phyloP scores from a whole-genome alignment of 1,140 invertebrate genomes.

The Andrena cerasifolii region DNA sequence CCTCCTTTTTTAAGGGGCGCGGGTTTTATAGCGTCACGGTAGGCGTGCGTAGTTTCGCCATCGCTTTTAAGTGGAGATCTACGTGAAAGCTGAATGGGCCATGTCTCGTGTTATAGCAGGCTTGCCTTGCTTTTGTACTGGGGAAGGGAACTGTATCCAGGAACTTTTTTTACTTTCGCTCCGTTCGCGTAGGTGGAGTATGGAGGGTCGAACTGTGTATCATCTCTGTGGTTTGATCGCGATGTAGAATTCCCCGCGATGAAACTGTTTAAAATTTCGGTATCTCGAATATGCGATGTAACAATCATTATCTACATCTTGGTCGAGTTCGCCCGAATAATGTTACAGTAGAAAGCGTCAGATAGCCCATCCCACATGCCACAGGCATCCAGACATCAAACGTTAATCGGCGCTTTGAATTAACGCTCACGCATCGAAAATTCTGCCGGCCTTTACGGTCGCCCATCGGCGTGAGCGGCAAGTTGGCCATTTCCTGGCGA shows the following conservation, averaged over 20 bases:
- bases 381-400: too few species aligned
- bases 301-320: too few species aligned
- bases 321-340: too few species aligned
- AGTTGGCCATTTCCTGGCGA: neutral
- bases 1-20: conserved; percentile 15
- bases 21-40: neutral
- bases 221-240: too few species aligned
- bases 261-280: too few species aligned
- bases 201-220: neutral
- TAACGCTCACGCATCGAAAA: too few species aligned
- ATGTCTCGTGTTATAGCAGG: neutral
- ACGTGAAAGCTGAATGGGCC: neutral
- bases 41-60: neutral
- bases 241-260: too few species aligned
- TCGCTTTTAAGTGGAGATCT: neutral
- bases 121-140: neutral
- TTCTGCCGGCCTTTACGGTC: too few species aligned
- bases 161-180: neutral
- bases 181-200: neutral
- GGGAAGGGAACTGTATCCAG: neutral
- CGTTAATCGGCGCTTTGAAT: too few species aligned
- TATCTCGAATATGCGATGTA: too few species aligned
- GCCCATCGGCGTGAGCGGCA: neutral
- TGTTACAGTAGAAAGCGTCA: too few species aligned
- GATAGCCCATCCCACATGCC: too few species aligned